phyloP scores from a whole-genome alignment of 2,113 vertebrate genomes.

The Cyanoramphus novaezelandiae region DNA sequence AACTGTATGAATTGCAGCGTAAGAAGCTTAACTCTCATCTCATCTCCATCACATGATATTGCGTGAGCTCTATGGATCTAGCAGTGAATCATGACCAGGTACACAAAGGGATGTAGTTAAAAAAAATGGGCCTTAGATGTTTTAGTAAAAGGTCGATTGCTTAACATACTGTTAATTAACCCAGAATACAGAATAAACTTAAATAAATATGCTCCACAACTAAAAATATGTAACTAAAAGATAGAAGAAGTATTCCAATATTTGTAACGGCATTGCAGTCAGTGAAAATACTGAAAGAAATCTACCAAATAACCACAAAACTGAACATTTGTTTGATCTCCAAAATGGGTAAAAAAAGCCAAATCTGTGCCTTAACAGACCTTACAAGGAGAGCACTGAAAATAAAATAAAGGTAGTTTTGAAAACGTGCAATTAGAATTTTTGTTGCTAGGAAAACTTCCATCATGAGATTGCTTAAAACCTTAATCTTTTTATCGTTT shows the following conservation, averaged over 20 bases:
- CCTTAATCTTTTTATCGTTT: constrained; percentile 34
- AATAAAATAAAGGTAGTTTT: neutral
- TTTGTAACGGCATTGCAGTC: neutral
- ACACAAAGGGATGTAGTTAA: neutral
- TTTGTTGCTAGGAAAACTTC: neutral
- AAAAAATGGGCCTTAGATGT: neutral
- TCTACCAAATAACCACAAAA: neutral
- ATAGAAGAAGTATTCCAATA: neutral
- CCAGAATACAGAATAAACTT: neutral
- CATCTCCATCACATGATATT: neutral
- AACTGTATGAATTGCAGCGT: neutral
- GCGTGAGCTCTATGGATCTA: neutral
- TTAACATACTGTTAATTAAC: neutral
- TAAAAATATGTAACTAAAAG: neutral
- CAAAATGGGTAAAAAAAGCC: neutral
- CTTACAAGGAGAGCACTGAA: neutral
- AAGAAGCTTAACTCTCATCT: constrained; percentile 34
- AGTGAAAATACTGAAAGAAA: neutral
- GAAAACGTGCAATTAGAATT: neutral
- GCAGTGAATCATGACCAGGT: neutral
- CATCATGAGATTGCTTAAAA: constrained; percentile 14
- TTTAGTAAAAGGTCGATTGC: neutral
- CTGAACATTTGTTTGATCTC: neutral
- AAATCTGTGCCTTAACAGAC: neutral
- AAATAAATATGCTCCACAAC: neutral